Percentiles rank a stretch among this genome's conserved stretches.
Conservation (phyloP, 2,113 vertebrate species). For the Chamaetylas fuelleborni region DNA sequence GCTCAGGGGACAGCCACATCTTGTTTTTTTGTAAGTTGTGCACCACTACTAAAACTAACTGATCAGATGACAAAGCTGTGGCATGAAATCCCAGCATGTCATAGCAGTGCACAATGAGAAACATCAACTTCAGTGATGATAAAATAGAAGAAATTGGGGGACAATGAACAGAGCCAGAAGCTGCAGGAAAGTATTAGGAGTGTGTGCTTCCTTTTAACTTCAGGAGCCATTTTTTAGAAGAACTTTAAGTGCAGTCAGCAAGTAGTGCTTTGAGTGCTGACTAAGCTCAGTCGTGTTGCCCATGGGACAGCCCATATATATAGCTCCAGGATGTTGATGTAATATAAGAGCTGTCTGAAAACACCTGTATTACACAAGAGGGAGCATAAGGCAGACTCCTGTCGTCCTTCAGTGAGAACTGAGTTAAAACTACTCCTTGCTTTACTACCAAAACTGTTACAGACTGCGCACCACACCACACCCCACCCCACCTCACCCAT, state of each 20-base stretch:
- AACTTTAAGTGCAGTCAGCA: neutral
- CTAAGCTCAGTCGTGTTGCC: neutral
- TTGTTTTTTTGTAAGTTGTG: neutral
- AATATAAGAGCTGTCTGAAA: neutral
- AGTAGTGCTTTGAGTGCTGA: neutral
- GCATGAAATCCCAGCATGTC: neutral
- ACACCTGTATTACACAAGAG: neutral
- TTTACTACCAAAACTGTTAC: neutral
- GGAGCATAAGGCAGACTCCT: neutral
- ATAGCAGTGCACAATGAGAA: neutral
- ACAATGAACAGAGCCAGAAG: neutral
- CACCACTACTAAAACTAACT: neutral
- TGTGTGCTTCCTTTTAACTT: neutral
- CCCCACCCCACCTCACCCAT: accelerated
- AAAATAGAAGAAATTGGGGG: neutral
- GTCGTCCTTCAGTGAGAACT: accelerated
- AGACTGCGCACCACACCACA: no score
- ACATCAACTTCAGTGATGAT: neutral
- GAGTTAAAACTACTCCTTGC: neutral
- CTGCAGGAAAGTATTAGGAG: neutral
- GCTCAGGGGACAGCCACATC: neutral
- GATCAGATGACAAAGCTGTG: neutral
- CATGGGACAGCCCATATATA: accelerated
- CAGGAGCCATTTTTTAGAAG: neutral
- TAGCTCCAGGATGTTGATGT: accelerated